Evolutionary conservation across 1,140 invertebrate genomes (phyloP).

Genomic region (Bombus huntii): DNA sequence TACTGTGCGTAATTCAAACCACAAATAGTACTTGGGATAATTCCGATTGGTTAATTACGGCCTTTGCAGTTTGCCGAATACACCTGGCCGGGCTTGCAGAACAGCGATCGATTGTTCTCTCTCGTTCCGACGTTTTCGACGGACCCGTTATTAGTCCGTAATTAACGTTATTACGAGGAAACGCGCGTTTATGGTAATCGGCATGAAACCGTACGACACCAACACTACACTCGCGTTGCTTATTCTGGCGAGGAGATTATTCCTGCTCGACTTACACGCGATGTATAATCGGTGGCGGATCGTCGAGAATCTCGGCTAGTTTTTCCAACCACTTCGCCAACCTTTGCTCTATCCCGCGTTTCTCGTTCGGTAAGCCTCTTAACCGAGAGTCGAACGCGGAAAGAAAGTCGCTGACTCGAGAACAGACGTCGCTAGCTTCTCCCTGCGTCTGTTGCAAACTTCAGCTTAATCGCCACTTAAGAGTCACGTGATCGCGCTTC

Average conservation of each 20-base stretch:
- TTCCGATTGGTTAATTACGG: conserved; percentile 8
- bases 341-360: background rate
- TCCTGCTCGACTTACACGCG: no score
- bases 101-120: background rate
- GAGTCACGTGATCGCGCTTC: conserved; percentile 38
- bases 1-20: background rate
- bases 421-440: conserved; percentile 2
- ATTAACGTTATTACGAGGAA: conserved; percentile 14
- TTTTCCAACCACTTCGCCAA: background rate
- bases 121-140: conserved; percentile 9
- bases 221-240: background rate
- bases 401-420: conserved; percentile 37
- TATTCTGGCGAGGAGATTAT: background rate
- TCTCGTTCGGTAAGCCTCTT: background rate
- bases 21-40: background rate
- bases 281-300: background rate
- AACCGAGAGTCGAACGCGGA: conserved; percentile 1
- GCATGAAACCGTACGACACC: background rate
- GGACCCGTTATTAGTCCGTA: background rate
- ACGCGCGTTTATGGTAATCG: conserved; percentile 17
- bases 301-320: background rate
- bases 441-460: conserved; percentile 15
- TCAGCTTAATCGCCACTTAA: conserved; percentile 56
- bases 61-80: no score
- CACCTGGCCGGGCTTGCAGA: background rate